Evolutionary conservation across 1,140 invertebrate species (phyloP), one percentile per base, ranked within the genome.

Genomic region (Ips nitidus): DNA sequence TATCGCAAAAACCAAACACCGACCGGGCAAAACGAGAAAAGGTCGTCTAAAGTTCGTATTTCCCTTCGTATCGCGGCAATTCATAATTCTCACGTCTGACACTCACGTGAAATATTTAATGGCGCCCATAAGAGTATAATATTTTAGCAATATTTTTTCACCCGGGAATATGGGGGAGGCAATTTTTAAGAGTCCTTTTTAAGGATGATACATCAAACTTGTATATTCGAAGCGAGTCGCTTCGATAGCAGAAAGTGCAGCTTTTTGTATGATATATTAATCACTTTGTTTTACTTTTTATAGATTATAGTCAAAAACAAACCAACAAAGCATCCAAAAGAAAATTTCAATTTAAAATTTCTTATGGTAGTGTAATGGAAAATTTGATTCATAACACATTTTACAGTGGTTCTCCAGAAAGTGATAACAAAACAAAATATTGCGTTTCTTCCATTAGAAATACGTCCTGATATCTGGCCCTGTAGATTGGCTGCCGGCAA

Each of bases 101-200:
- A 43, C 63, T 55, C 41, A 53, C 37, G 38, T 65, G 63, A 55
- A 65, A 65, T 65, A 65, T 65, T 56, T 65, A 65, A 65, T 65
- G 63, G 63, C 40, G 52, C 63, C 52, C 63, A 55, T 65, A 56
- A 65, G 63, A 65, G 63, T 65, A 55, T 40, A 39, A 55, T 65
- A 65, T 65, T 65, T 65, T 52, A 55, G 52, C 22, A 43, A 65
- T 55, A 65, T 56, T 65, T 65, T 65, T 65, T 55, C 63, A 7
- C 38, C 41, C 40, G 7, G 2, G 40, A 50, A 36, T 65, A 52
- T 56, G 52, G 41, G 50, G 63, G 63, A 65, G 63, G 52, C 52
- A 41, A 22, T 40, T 36, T 63, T 63, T 63, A 36, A 38, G 52
- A 52, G 6, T 63, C 52, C n/a, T 52, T 52, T 38, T 52, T 41